phyloP scores from a whole-genome alignment of 2,888 invertebrate species.

The Theodoxus fluviatilis region DNA sequence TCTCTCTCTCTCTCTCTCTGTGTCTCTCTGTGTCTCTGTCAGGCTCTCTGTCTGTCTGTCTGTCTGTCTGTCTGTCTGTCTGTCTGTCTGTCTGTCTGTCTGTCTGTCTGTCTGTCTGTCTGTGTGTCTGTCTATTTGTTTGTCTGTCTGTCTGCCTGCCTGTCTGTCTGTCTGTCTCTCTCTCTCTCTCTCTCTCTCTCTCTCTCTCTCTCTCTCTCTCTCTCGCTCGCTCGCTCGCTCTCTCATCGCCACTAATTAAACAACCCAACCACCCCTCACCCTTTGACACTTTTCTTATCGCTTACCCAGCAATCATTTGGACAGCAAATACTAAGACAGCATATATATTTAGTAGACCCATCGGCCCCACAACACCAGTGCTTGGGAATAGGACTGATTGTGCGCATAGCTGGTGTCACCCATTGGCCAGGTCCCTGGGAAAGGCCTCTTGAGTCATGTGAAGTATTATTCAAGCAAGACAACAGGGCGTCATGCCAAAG shows the following conservation, averaged over 20 bases:
- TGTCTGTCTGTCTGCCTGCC: background rate
- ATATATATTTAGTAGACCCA: too few species aligned
- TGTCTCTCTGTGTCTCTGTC: background rate
- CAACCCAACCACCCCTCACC: background rate
- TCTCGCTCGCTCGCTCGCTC: background rate
- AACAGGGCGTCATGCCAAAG: too few species aligned
- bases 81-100: slow-evolving; percentile 5
- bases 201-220: slow-evolving; percentile 13
- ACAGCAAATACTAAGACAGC: too few species aligned
- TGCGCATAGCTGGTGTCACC: too few species aligned
- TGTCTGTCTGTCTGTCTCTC: slow-evolving; percentile 6
- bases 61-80: slow-evolving; percentile 9
- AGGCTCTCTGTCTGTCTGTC: background rate
- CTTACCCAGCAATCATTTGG: too few species aligned
- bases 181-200: background rate
- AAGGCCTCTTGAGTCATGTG: too few species aligned
- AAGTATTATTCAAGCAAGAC: too few species aligned
- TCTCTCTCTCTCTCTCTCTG: background rate
- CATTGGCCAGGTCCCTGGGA: too few species aligned
- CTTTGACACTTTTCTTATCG: background rate
- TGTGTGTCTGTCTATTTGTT: background rate
- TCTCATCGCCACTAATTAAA: background rate
- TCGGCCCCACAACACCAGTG: too few species aligned
- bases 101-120: background rate
- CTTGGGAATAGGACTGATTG: too few species aligned